Conservation (phyloP, 2,113 vertebrate genomes). For the Prinia subflava region DNA sequence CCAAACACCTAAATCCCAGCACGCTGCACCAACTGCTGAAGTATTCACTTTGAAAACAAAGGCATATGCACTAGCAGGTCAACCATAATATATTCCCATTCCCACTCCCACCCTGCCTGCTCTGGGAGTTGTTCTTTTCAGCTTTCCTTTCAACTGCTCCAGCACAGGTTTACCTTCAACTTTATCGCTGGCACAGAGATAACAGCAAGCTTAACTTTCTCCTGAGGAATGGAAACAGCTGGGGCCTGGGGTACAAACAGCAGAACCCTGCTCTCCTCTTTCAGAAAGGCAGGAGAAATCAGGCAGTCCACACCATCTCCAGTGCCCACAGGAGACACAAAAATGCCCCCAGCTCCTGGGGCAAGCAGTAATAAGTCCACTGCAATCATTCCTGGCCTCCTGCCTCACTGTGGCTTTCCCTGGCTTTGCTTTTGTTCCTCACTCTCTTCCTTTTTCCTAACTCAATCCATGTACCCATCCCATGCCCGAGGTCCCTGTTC, state of each 20-base stretch:
- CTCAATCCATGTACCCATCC: not conserved
- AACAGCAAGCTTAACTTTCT: not conserved
- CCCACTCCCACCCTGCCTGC: not conserved
- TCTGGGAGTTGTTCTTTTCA: not conserved
- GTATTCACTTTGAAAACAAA: not conserved
- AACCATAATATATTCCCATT: not conserved
- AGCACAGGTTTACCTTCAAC: not conserved
- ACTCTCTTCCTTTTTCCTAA: not conserved
- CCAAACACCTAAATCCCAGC: not conserved
- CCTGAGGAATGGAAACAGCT: not conserved
- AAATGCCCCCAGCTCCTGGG: not conserved
- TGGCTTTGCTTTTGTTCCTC: not conserved
- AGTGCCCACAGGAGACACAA: not conserved
- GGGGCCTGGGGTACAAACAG: not conserved
- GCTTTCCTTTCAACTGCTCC: not conserved
- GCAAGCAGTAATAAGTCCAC: not conserved
- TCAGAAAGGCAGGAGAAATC: not conserved
- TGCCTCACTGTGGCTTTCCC: not conserved
- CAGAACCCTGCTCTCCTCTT: not conserved
- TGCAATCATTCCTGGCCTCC: not conserved
- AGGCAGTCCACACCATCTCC: not conserved
- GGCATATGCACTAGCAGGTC: not conserved
- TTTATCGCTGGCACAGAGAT: slow-evolving; percentile 21
- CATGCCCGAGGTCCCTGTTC: fast-evolving
- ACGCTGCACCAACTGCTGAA: not conserved